Evolutionary conservation across 1,140 invertebrate species (phyloP).

Genomic region (Saxidomus purpurata): DNA sequence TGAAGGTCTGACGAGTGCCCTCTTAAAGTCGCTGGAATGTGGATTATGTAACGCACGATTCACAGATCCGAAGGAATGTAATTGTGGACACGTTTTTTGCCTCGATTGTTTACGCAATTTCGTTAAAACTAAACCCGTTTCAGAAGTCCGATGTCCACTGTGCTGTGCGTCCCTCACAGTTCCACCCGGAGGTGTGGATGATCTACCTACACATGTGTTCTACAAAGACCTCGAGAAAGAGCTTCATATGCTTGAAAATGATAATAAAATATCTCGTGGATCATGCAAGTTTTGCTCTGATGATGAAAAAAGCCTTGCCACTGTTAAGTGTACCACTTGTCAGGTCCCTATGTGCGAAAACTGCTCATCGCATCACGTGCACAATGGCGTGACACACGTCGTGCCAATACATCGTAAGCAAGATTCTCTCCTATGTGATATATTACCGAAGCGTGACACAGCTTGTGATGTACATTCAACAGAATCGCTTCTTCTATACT

Average conservation of each 20-base stretch:
- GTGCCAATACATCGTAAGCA: slow-evolving; percentile 54
- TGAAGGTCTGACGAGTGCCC: neutral
- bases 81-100: slow-evolving; percentile 64
- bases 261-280: slow-evolving; percentile 42
- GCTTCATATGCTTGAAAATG: neutral
- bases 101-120: slow-evolving; percentile 7
- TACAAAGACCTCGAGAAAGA: slow-evolving; percentile 44
- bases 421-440: slow-evolving; percentile 58
- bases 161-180: neutral
- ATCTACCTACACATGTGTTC: slow-evolving; percentile 25
- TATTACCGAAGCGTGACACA: slow-evolving; percentile 49
- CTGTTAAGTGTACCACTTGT: slow-evolving; percentile 47
- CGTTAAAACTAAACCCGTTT: neutral
- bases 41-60: slow-evolving; percentile 47
- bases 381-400: slow-evolving; percentile 60
- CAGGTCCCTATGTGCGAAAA: slow-evolving; percentile 56
- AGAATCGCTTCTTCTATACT: slow-evolving; percentile 40
- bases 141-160: slow-evolving; percentile 20
- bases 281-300: slow-evolving; percentile 62
- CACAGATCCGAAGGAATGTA: slow-evolving; percentile 22
- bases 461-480: slow-evolving; percentile 42
- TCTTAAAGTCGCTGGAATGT: slow-evolving; percentile 41
- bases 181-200: neutral
- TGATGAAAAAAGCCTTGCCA: slow-evolving; percentile 39
- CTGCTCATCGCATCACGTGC: slow-evolving; percentile 45